phyloP scores from a whole-genome alignment of 2,113 vertebrate species.

The Heteronetta atricapilla region DNA sequence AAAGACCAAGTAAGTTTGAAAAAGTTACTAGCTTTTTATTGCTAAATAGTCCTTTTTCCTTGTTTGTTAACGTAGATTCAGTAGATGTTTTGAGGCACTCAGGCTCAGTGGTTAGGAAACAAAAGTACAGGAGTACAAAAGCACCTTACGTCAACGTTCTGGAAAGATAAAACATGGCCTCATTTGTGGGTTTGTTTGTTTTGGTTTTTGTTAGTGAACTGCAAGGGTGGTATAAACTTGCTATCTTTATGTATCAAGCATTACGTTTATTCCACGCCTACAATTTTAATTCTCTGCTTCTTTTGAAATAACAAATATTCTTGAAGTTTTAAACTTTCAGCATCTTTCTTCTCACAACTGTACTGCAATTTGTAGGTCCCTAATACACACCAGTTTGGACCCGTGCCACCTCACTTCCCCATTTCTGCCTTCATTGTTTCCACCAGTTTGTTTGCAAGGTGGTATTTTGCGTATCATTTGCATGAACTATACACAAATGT shows the following conservation, averaged over 20 bases:
- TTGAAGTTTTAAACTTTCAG: not conserved
- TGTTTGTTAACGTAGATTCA: not conserved
- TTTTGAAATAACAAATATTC: not conserved
- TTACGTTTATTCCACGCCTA: not conserved
- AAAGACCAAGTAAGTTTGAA: rapidly evolving
- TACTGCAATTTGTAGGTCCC: not conserved
- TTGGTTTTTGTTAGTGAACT: not conserved
- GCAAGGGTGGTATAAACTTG: not conserved
- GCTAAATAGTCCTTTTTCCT: not conserved
- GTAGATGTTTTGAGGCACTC: not conserved
- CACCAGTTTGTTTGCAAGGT: not conserved
- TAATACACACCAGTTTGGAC: rapidly evolving
- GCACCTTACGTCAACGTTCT: rapidly evolving
- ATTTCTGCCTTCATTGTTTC: rapidly evolving
- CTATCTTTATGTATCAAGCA: rapidly evolving
- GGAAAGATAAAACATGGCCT: not conserved
- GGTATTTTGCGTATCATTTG: not conserved
- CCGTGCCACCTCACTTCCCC: not conserved
- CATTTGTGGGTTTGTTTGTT: not conserved
- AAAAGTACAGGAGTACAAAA: not conserved
- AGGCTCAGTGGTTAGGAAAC: not conserved
- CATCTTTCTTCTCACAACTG: not conserved
- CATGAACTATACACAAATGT: not conserved
- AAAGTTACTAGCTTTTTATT: not conserved
- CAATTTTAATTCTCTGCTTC: not conserved